Evolutionary conservation across 92 coral and sea anemone species (phyloP).

Genomic region (Muricea muricata): DNA sequence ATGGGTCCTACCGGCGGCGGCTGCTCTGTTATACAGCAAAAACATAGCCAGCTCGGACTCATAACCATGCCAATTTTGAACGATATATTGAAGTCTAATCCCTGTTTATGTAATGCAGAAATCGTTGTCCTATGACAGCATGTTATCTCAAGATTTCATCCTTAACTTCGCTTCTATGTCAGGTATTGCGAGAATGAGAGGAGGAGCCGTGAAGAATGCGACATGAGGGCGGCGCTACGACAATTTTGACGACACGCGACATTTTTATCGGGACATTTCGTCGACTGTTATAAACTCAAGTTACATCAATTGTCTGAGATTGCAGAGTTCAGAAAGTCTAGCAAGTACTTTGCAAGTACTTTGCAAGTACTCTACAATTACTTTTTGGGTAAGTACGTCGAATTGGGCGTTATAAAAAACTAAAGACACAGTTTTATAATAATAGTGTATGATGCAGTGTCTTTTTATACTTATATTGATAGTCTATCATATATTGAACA

Average conservation of each 20-base stretch:
- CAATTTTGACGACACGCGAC: background rate
- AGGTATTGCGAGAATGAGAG: constrained; percentile 11
- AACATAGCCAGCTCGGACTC: constrained; percentile 48
- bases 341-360: too few relatives aligned
- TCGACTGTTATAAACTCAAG: background rate
- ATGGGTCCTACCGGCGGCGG: constrained; percentile 38
- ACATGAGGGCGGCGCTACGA: background rate
- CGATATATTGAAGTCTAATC: background rate
- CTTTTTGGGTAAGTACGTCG: background rate
- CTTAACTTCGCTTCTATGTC: background rate
- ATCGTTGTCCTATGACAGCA: constrained; percentile 9
- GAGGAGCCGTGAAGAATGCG: constrained; percentile 2
- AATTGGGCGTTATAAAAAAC: too few relatives aligned
- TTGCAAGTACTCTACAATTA: too few relatives aligned
- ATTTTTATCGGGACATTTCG: background rate
- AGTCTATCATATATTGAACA: too few relatives aligned
- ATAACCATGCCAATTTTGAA: constrained; percentile 27
- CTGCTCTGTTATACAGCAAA: constrained; percentile 41
- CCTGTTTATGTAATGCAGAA: constrained; percentile 8
- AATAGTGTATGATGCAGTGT: background rate
- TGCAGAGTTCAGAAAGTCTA: too few relatives aligned
- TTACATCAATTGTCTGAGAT: too few relatives aligned
- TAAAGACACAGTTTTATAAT: too few relatives aligned
- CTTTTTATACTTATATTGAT: too few relatives aligned
- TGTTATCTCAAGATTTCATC: constrained; percentile 8